Evolutionary conservation across 2,113 vertebrate species (phyloP).

Genomic region (Noturus placidus): DNA sequence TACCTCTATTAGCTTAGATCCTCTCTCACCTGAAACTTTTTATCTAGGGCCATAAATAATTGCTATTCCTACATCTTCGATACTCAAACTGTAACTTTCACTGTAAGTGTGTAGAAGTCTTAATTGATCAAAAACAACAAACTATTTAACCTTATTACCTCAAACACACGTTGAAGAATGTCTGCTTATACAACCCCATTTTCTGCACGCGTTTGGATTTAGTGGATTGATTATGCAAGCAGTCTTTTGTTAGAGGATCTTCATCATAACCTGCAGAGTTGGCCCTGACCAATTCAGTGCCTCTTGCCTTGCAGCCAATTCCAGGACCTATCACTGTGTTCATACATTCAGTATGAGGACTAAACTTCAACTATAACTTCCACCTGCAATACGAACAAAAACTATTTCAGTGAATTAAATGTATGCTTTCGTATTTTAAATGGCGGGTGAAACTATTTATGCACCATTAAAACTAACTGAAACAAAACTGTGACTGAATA

Average conservation of each 20-base stretch:
- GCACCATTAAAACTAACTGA: too few relatives aligned
- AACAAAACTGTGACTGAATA: too few relatives aligned
- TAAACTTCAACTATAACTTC: too few relatives aligned
- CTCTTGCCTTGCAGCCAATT: too few relatives aligned
- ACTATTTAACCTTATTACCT: neutral
- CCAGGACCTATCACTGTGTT: too few relatives aligned
- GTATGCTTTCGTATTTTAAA: too few relatives aligned
- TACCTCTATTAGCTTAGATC: neutral
- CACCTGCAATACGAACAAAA: too few relatives aligned
- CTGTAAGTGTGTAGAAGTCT: neutral
- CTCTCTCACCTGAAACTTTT: neutral
- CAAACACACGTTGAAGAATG: neutral
- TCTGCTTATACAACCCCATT: neutral
- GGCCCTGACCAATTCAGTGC: too few relatives aligned
- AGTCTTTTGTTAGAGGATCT: neutral
- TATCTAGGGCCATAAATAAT: neutral
- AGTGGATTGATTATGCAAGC: neutral
- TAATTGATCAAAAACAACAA: neutral
- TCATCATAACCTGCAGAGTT: neutral
- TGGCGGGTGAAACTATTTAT: too few relatives aligned
- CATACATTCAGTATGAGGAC: too few relatives aligned
- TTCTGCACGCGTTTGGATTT: neutral
- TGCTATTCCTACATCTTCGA: neutral
- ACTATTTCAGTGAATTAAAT: too few relatives aligned
- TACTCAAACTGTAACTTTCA: neutral